Conservation (phyloP, 2,113 vertebrate species). For the Corapipo altera region DNA sequence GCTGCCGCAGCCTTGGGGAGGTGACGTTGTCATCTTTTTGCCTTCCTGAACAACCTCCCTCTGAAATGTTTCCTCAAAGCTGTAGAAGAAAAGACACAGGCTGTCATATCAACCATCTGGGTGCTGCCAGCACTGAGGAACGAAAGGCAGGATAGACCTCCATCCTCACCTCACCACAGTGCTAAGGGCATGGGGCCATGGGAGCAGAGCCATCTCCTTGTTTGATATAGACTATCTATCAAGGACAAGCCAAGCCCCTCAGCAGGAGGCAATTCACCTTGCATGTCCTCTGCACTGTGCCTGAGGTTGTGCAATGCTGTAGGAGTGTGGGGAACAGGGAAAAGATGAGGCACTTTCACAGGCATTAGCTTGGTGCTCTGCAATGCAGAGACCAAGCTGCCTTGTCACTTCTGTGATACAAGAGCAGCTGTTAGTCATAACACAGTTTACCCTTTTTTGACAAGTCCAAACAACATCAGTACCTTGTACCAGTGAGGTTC, state of each 20-base stretch:
- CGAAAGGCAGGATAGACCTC: not conserved
- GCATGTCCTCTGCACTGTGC: not conserved
- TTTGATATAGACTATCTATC: not conserved
- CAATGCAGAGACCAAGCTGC: not conserved
- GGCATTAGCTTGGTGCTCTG: not conserved
- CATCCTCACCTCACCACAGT: not conserved
- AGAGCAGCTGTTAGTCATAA: not conserved
- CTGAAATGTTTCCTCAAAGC: not conserved
- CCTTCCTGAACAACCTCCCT: not conserved
- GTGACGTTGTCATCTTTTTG: not conserved
- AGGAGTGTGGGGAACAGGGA: not conserved
- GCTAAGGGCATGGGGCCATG: not conserved
- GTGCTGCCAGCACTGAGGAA: not conserved
- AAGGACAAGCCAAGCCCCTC: not conserved
- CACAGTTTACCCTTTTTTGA: not conserved
- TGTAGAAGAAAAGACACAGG: slow-evolving; percentile 6
- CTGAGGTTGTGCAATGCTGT: not conserved
- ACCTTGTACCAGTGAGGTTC: not conserved
- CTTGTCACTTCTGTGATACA: not conserved
- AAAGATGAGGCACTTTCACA: not conserved
- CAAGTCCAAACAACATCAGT: not conserved
- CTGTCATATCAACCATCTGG: not conserved
- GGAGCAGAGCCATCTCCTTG: not conserved
- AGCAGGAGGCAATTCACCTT: not conserved
- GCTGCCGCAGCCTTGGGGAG: slow-evolving; percentile 35